Percentiles rank a stretch among this genome's conserved stretches.
These are phyloP conservation scores for Neolamprologus variostigma DNA, from an alignment of 2,113 vertebrate genomes.

Conservation along the genomic window DNA sequence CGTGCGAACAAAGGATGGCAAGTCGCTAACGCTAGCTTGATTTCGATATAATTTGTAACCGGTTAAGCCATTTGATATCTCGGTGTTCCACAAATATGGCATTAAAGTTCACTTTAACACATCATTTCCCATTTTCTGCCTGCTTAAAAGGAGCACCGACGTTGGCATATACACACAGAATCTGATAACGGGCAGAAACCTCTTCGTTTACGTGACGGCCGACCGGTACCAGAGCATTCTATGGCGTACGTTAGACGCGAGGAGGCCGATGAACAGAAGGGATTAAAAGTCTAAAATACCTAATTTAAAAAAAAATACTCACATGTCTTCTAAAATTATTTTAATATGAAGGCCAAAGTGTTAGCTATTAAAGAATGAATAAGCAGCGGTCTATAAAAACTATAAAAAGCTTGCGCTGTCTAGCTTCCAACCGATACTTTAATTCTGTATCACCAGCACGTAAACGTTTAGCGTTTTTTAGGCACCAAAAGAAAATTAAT, in stretches of 20 bases:
- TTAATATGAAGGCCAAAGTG: rapidly evolving
- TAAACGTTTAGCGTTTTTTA: background rate
- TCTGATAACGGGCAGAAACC: background rate
- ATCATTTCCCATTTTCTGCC: rapidly evolving
- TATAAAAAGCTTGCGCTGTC: background rate
- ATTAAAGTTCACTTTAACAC: rapidly evolving
- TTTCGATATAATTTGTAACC: background rate
- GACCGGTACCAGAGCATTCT: background rate
- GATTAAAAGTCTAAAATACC: background rate
- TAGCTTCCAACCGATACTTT: background rate
- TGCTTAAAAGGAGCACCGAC: no score
- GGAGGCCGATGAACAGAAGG: background rate
- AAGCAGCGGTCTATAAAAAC: background rate
- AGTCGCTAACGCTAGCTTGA: constrained; percentile 30
- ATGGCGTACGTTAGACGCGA: background rate
- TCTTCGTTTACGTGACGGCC: background rate
- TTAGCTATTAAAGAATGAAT: background rate
- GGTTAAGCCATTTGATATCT: background rate
- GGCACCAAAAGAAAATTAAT: background rate
- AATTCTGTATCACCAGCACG: background rate
- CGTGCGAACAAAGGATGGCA: constrained; percentile 53
- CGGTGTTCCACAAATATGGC: background rate
- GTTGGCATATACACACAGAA: background rate
- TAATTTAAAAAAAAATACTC: background rate
- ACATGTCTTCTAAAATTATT: background rate